phyloP scores from a whole-genome alignment of 2,797 vertebrate species.

The Catharus ustulatus region DNA sequence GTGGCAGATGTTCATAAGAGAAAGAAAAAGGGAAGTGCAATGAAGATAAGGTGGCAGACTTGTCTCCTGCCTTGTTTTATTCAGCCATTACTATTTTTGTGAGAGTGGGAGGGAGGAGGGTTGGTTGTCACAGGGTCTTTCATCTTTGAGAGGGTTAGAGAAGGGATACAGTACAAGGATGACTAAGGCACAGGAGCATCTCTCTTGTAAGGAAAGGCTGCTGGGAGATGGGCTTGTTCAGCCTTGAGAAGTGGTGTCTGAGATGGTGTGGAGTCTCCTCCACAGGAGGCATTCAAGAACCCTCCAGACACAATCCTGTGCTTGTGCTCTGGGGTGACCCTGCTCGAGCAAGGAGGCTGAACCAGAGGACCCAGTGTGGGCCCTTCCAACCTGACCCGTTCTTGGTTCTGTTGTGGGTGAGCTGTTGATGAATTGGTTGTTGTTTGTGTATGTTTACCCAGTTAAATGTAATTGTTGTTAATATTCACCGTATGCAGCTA shows the following conservation, averaged over 20 bases:
- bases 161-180: neutral
- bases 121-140: neutral
- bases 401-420: neutral
- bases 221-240: neutral
- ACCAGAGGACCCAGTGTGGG: neutral
- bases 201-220: neutral
- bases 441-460: too few species aligned
- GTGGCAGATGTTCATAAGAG: neutral
- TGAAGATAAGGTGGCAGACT: neutral
- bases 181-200: neutral
- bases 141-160: neutral
- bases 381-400: neutral
- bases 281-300: neutral
- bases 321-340: neutral
- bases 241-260: neutral
- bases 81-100: neutral
- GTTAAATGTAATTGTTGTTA: too few species aligned
- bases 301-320: neutral
- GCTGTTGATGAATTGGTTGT: too few species aligned
- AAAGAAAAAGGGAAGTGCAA: neutral
- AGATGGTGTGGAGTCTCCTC: neutral
- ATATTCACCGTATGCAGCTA: too few species aligned
- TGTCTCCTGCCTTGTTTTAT: neutral
- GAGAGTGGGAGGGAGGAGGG: neutral
- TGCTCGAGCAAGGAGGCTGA: neutral